A percentile compares a stretch with the other conserved stretches of the same genome.
These are phyloP conservation scores for Syritta pipiens DNA, from an alignment of 2,888 invertebrate genomes.

Conservation along the genomic window DNA sequence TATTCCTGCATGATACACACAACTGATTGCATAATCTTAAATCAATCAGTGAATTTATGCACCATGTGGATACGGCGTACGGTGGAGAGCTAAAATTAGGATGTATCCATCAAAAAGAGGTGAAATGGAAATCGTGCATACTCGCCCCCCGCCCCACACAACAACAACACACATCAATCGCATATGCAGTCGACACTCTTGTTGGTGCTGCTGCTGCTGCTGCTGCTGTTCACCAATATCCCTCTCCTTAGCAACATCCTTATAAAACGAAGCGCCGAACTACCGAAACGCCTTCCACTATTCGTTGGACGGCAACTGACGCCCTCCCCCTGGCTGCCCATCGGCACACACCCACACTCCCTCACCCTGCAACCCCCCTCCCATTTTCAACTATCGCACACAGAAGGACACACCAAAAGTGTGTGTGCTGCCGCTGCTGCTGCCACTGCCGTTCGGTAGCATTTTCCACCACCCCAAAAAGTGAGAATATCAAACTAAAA, in stretches of 20 bases:
- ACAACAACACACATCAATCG: background rate
- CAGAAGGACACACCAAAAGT: slow-evolving; percentile 34
- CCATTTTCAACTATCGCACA: background rate
- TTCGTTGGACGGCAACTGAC: background rate
- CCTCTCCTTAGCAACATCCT: slow-evolving; percentile 64
- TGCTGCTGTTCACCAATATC: slow-evolving; percentile 3
- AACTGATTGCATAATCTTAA: slow-evolving; percentile 36
- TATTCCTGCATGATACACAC: no score
- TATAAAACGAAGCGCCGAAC: slow-evolving; percentile 7
- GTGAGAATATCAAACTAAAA: background rate
- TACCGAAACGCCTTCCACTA: slow-evolving; percentile 6
- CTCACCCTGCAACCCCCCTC: background rate
- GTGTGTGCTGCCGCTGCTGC: background rate
- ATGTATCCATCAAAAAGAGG: slow-evolving; percentile 31
- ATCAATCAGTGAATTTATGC: slow-evolving; percentile 13
- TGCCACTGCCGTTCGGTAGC: slow-evolving; percentile 15
- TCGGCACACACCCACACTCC: background rate
- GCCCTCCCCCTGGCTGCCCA: background rate
- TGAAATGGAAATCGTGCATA: slow-evolving; percentile 9
- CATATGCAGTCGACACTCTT: background rate
- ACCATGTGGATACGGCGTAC: background rate
- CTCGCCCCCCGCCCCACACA: background rate
- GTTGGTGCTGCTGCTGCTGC: background rate
- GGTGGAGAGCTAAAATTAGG: slow-evolving; percentile 28
- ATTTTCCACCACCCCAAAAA: slow-evolving; percentile 54